These are phyloP conservation scores for Ceratoteleas bidentatus DNA, from an alignment of 1,140 invertebrate genomes.

Conservation along the genomic window DNA sequence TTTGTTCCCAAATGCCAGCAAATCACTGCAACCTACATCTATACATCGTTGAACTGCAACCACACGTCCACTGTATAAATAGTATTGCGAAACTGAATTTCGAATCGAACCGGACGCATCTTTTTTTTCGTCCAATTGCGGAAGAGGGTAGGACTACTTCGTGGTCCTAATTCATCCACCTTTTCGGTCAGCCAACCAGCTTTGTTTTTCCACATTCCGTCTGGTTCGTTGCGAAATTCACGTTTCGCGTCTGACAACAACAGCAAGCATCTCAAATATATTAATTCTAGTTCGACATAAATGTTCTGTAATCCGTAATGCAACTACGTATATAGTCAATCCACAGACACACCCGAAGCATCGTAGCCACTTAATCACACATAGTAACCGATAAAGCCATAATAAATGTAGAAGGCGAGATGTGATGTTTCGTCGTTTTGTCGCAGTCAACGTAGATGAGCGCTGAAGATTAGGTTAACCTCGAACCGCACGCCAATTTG, in stretches of 20 bases:
- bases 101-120: constrained; percentile 52
- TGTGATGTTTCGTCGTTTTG: constrained; percentile 68
- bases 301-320: constrained; percentile 67
- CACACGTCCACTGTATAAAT: constrained; percentile 54
- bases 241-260: constrained; percentile 10
- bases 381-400: constrained; percentile 66
- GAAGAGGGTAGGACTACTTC: no score
- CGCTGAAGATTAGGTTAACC: constrained; percentile 55
- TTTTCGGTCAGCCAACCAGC: no score
- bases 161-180: no score
- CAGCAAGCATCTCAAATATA: constrained; percentile 58
- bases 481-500: constrained; percentile 17
- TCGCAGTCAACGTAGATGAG: constrained; percentile 65
- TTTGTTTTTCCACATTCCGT: no score
- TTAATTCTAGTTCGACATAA: constrained; percentile 65
- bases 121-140: no score
- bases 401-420: constrained; percentile 71
- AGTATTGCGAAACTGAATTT: constrained; percentile 53
- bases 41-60: constrained; percentile 70
- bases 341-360: constrained; percentile 62
- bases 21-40: constrained; percentile 72
- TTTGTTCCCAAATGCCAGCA: constrained; percentile 56
- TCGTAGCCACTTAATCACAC: constrained; percentile 65
- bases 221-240: neutral
- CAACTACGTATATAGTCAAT: constrained; percentile 64